Conservation (phyloP, 30 jellyfish, hydroid and myxozoan genomes). For the Hydra vulgaris region DNA sequence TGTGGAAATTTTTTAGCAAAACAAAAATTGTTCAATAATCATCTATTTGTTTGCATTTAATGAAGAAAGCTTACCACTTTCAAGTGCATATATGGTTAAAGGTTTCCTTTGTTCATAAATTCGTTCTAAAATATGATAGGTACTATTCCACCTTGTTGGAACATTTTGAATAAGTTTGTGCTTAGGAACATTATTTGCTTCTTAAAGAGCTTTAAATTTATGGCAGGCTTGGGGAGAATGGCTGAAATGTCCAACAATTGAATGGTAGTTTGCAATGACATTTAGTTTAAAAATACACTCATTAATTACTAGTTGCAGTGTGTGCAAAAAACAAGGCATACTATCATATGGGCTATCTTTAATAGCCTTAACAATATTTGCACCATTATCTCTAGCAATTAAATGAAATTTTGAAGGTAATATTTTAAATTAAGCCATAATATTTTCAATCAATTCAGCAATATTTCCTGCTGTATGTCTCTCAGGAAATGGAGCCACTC, state of each 20-base stretch:
- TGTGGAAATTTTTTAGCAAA: neutral
- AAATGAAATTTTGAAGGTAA: neutral
- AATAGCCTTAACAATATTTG: neutral
- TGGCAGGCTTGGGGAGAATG: neutral
- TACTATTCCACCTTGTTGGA: neutral
- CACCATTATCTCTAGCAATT: neutral
- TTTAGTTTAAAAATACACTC: neutral
- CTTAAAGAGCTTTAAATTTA: neutral
- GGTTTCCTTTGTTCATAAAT: neutral
- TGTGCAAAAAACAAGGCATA: neutral
- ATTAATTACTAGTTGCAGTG: neutral
- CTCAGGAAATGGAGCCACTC: neutral
- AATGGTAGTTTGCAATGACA: neutral
- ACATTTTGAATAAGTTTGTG: neutral
- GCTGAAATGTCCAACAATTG: neutral
- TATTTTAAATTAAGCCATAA: neutral
- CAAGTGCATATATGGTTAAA: neutral
- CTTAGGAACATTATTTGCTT: neutral
- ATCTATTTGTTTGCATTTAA: neutral
- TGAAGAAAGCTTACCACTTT: neutral
- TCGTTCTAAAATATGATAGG: neutral
- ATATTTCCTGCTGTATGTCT: neutral
- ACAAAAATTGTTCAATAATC: no score
- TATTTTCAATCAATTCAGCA: neutral
- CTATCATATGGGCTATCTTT: neutral